phyloP scores from a whole-genome alignment of 2,113 vertebrate genomes.

The Anser cygnoides region DNA sequence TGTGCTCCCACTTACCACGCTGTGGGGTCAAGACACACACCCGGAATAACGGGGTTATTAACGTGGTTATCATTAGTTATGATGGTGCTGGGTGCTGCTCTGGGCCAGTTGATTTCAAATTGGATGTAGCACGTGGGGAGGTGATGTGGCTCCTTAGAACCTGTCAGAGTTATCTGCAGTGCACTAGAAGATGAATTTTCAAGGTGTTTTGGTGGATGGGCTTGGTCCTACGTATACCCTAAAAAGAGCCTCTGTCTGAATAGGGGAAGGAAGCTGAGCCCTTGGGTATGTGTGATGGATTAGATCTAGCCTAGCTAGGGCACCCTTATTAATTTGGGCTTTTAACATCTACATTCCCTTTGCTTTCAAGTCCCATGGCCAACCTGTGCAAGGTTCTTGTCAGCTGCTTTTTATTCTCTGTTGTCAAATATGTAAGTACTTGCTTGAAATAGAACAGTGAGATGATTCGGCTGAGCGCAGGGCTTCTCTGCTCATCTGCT shows the following conservation, averaged over 20 bases:
- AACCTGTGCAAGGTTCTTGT: background rate
- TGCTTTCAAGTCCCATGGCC: background rate
- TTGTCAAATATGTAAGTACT: background rate
- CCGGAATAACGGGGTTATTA: background rate
- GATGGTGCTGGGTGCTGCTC: background rate
- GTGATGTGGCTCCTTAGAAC: background rate
- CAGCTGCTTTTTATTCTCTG: background rate
- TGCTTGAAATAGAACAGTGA: background rate
- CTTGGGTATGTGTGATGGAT: background rate
- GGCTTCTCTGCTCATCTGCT: constrained; percentile 3
- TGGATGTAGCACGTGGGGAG: background rate
- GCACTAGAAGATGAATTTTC: background rate
- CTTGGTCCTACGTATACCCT: background rate
- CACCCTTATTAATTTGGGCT: background rate
- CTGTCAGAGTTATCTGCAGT: background rate
- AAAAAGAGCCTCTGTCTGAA: background rate
- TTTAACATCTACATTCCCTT: background rate
- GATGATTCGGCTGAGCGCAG: background rate
- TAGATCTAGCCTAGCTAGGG: background rate
- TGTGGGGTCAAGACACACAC: background rate
- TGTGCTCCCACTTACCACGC: background rate
- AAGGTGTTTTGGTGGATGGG: background rate
- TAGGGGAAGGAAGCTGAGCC: background rate
- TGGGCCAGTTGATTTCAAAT: background rate
- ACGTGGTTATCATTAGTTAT: background rate